Evolutionary conservation across 2,888 invertebrate genomes (phyloP), one percentile per base, ranked within the genome.

Genomic region (Resseliella maxima): DNA sequence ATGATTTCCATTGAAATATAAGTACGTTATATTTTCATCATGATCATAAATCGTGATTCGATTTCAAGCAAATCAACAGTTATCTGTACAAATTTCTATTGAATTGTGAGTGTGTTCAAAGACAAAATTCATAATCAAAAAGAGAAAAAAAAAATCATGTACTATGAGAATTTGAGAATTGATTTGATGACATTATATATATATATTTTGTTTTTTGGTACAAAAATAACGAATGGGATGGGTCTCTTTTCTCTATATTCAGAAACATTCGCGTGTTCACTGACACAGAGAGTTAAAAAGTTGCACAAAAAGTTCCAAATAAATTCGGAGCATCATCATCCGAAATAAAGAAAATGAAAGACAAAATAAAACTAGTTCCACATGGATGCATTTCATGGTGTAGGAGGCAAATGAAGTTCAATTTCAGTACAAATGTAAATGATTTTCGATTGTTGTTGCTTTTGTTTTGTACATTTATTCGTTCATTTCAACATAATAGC

Each of bases 11-110:
- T 59, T 59, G 59, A 59, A 59, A 59, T 27, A 5, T 59, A 27
- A 59, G 24, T 24, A 59, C 59, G 59, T 59, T 59, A 41, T 41
- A 41, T 59, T 24, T 59, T 27, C 21, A 50, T 50, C 59, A 31
- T 72, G 72, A 72, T 72, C 72, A 72, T 72, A 31, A 72, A 31
- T 72, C 31, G 72, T 72, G 72, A 72, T 72, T 72, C 72, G 72
- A 72, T 72, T 72, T 72, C n/a, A 72, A 72, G 72, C 72, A 72
- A 15, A 72, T 72, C 72, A 72, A 72, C 72, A 72, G 72, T 72
- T 72, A 72, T 12, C 72, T 18, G 3, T n/a, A 12, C 1, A 72
- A 35, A 27, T 27, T n/a, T 72, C 15, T 35, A 72, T 72, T 31
- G 31, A 72, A 31, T 31, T 12, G 31, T 3, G 3, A 59, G 24